A percentile compares a stretch with the other conserved stretches of the same genome.
Conservation (phyloP, 2,113 vertebrate genomes). For the Ceyx cyanopectus region DNA sequence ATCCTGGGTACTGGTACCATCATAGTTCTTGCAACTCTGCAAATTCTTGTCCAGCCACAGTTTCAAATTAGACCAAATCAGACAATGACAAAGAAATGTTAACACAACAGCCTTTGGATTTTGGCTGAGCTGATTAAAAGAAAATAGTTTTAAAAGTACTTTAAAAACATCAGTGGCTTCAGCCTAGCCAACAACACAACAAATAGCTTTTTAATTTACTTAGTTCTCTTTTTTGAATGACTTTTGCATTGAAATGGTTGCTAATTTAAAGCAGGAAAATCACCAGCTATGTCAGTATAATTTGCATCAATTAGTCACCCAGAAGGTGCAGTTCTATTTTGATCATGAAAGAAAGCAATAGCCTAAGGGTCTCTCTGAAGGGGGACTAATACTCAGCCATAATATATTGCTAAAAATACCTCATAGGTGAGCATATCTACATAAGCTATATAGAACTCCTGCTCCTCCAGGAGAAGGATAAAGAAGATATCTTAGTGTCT, state of each 20-base stretch:
- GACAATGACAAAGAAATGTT: not conserved
- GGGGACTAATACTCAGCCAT: not conserved
- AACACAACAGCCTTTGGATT: not conserved
- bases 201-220: conserved; percentile 15
- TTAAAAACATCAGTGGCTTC: not conserved
- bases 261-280: conserved; percentile 33
- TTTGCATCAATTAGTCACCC: conserved; percentile 53
- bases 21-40: not conserved
- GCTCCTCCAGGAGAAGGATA: not conserved
- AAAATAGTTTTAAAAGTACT: not conserved
- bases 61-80: not conserved
- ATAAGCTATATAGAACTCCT: not conserved
- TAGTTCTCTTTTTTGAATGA: not conserved
- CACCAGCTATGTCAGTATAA: conserved; percentile 3
- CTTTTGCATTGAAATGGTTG: not conserved
- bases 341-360: conserved; percentile 5
- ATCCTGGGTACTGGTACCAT: not conserved
- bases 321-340: conserved; percentile 37
- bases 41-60: not conserved
- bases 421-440: not conserved
- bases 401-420: conserved; percentile 1
- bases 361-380: conserved; percentile 12
- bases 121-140: not conserved
- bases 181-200: not conserved
- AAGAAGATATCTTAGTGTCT: not conserved